A percentile compares a stretch with the other conserved stretches of the same genome.
Conservation (phyloP, 2,113 vertebrate genomes). For the Ornithorhynchus anatinus region DNA sequence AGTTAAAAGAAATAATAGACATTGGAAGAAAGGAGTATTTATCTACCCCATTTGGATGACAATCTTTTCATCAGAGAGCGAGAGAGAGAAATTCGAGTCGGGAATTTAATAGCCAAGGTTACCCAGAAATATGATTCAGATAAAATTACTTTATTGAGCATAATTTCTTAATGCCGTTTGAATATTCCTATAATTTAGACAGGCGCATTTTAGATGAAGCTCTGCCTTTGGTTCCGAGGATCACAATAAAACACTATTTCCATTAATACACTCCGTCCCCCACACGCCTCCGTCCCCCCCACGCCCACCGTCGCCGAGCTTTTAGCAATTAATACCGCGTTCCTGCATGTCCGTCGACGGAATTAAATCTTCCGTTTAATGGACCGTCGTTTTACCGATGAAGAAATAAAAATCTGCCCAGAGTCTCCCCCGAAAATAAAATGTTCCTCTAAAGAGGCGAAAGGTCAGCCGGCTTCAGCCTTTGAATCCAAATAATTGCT, state of each 20-base stretch:
- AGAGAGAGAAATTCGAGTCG: neutral
- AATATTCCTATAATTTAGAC: conserved; percentile 33
- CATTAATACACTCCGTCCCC: conserved; percentile 24
- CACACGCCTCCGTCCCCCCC: conserved; percentile 16
- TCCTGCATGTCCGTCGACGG: conserved; percentile 12
- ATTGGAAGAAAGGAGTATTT: conserved; percentile 8
- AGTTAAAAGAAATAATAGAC: neutral
- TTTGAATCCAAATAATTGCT: neutral
- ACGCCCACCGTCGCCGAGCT: neutral
- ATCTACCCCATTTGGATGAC: neutral
- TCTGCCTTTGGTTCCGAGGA: neutral
- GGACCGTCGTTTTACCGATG: conserved; percentile 3
- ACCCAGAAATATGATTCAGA: conserved; percentile 16
- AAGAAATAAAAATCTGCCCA: conserved; percentile 37
- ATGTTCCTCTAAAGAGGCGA: neutral
- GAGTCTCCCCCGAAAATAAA: conserved; percentile 14
- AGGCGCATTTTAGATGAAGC: neutral
- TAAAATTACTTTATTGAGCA: conserved; percentile 17
- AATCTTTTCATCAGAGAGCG: neutral
- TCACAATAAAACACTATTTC: conserved; percentile 26
- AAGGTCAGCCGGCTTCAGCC: conserved; percentile 18
- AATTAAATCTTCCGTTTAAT: conserved; percentile 26
- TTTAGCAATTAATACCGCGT: conserved; percentile 14
- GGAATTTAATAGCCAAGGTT: conserved; percentile 21
- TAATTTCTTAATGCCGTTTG: conserved; percentile 38